Percentiles rank a stretch among this genome's conserved stretches.
phyloP scores from a whole-genome alignment of 2,888 invertebrate genomes.

The Vanessa cardui region DNA sequence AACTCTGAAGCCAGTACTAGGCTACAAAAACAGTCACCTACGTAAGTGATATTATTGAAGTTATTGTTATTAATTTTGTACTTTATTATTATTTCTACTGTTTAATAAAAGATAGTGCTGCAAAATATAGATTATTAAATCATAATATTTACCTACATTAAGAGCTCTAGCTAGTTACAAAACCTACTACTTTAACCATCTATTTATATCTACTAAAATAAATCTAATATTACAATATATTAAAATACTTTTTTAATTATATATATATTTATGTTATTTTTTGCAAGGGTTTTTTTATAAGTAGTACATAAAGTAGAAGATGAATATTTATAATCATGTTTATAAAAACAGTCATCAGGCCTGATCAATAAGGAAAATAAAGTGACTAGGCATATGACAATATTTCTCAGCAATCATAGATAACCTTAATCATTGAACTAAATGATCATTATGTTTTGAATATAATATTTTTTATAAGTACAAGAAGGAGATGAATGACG shows the following conservation, averaged over 20 bases:
- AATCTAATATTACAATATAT: background rate
- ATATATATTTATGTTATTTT: too few species aligned
- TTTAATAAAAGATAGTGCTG: slow-evolving; percentile 13
- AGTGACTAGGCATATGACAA: background rate
- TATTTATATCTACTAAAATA: background rate
- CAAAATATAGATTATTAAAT: slow-evolving; percentile 23
- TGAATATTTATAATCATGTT: too few species aligned
- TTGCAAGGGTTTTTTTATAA: too few species aligned
- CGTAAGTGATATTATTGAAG: slow-evolving; percentile 21
- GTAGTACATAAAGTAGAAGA: too few species aligned
- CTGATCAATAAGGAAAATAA: background rate
- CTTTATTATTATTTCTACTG: slow-evolving; percentile 22
- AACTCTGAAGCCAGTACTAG: background rate
- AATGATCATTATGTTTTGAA: background rate
- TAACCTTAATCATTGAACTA: background rate
- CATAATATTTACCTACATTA: slow-evolving; percentile 24
- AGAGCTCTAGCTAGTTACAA: background rate
- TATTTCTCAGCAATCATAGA: background rate
- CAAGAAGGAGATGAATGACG: background rate
- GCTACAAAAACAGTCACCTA: slow-evolving; percentile 18
- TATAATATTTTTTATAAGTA: background rate
- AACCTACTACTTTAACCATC: background rate
- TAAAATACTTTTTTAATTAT: background rate
- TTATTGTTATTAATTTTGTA: slow-evolving; percentile 26
- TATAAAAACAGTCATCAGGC: background rate